Conservation (phyloP, 1,140 invertebrate genomes). For the Oryzaephilus surinamensis region DNA sequence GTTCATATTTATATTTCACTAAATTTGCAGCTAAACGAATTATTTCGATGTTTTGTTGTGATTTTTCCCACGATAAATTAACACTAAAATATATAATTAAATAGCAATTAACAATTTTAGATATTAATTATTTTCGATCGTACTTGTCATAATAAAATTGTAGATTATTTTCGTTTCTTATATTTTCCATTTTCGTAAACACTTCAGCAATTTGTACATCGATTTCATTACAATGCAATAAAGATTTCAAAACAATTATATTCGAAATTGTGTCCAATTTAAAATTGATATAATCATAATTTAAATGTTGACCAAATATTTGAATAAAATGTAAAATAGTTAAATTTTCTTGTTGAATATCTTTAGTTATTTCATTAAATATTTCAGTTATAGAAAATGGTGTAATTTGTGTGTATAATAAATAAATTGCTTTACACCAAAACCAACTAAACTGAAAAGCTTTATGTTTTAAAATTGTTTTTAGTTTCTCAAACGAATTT, state of each 20-base stretch:
- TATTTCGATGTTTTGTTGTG: constrained; percentile 32
- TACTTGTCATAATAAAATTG: constrained; percentile 18
- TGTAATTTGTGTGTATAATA: constrained; percentile 14
- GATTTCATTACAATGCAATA: constrained; percentile 23
- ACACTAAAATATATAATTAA: constrained; percentile 26
- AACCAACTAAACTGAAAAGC: too few species aligned
- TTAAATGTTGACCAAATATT: constrained; percentile 19
- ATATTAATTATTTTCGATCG: too few species aligned
- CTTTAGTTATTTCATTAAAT: constrained; percentile 14
- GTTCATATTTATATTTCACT: constrained; percentile 31
- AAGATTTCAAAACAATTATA: constrained; percentile 18
- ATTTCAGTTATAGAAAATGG: constrained; percentile 5
- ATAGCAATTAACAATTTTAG: too few species aligned
- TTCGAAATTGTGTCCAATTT: constrained; percentile 10
- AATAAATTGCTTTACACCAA: constrained; percentile 20
- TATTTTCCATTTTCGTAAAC: constrained; percentile 19
- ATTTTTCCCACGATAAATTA: constrained; percentile 33
- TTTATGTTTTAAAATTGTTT: too few species aligned
- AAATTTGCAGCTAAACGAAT: constrained; percentile 34
- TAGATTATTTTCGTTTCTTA: constrained; percentile 15
- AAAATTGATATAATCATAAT: constrained; percentile 19
- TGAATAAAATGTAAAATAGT: constrained; percentile 24
- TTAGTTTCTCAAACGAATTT: too few species aligned
- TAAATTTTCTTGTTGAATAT: constrained; percentile 7
- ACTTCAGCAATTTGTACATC: constrained; percentile 25